Evolutionary conservation across 2,797 vertebrate genomes (phyloP).

Genomic region (Propithecus perrieri): DNA sequence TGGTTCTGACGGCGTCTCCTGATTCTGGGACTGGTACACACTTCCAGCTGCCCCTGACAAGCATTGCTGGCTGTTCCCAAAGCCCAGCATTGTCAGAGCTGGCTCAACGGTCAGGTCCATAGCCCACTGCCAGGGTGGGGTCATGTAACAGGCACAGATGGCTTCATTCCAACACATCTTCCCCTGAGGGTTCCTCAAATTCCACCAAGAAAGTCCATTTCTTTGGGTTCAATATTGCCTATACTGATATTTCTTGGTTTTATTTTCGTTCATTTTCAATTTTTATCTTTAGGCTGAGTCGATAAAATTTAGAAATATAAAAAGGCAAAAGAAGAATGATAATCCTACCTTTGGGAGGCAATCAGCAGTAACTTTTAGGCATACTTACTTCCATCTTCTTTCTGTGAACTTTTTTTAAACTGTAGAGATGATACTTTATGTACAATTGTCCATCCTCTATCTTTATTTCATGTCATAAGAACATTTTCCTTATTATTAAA

Average conservation of each 20-base stretch:
- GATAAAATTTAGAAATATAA: slow-evolving; percentile 13
- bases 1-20: not conserved
- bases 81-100: not conserved
- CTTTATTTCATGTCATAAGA: not conserved
- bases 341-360: not conserved
- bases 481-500: not conserved
- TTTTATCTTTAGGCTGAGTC: not conserved
- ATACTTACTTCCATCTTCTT: not conserved
- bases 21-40: not conserved
- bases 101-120: fast-evolving
- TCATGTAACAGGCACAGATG: not conserved
- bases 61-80: not conserved
- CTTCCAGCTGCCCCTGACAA: not conserved
- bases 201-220: not conserved
- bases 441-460: not conserved
- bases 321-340: slow-evolving; percentile 5
- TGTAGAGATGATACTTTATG: not conserved
- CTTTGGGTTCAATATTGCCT: not conserved
- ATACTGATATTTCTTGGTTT: not conserved
- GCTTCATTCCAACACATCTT: not conserved
- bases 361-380: not conserved
- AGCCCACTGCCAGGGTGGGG: fast-evolving
- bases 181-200: not conserved
- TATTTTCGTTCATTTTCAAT: not conserved
- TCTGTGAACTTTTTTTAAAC: not conserved